phyloP scores from a whole-genome alignment of 2,113 vertebrate species.

The Sula dactylatra region DNA sequence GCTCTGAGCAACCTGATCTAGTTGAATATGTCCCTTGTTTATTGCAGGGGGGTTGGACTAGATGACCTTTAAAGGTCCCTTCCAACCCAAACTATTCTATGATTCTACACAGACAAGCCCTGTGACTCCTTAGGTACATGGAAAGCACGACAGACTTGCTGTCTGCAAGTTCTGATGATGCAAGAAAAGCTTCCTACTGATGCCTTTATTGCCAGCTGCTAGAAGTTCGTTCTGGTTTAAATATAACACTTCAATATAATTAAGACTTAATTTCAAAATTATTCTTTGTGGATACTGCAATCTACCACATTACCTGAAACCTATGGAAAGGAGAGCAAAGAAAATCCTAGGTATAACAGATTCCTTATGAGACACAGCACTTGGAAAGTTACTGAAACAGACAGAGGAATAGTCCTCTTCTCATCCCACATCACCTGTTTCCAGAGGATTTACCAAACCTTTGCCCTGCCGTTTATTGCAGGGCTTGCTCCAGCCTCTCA shows the following conservation, averaged over 20 bases:
- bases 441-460: not conserved
- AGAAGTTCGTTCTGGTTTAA: not conserved
- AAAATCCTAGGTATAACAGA: not conserved
- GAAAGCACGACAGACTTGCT: not conserved
- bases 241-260: not conserved
- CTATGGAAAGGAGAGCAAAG: not conserved
- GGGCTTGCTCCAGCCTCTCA: not conserved
- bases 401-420: not conserved
- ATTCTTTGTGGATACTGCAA: not conserved
- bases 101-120: not conserved
- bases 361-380: not conserved
- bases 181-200: not conserved
- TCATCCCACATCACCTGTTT: fast-evolving
- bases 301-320: not conserved
- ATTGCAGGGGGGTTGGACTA: too few species aligned
- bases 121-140: not conserved
- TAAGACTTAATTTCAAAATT: not conserved
- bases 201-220: not conserved
- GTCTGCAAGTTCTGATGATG: not conserved
- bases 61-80: too few species aligned
- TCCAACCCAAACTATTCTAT: too few species aligned
- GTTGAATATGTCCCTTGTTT: too few species aligned
- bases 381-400: not conserved
- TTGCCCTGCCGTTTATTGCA: not conserved
- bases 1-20: too few species aligned